A percentile compares a stretch with the other conserved stretches of the same genome.
Evolutionary conservation across 2,888 invertebrate species (phyloP).

Genomic region (Brassicogethes aeneus): DNA sequence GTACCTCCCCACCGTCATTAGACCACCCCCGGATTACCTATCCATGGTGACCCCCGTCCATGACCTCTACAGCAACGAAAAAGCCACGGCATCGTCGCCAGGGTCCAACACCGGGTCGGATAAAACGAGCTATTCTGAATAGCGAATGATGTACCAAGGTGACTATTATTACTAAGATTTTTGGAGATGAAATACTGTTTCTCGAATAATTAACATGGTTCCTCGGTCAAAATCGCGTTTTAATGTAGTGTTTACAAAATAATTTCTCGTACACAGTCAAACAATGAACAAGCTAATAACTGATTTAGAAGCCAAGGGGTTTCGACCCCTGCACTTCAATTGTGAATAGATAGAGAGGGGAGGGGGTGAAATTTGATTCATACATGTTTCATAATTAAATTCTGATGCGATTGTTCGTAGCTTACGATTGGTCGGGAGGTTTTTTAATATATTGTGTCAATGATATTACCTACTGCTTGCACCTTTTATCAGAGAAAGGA

Average conservation of each 20-base stretch:
- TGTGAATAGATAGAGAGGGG: too few species aligned
- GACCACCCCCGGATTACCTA: conserved; percentile 38
- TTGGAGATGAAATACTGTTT: background rate
- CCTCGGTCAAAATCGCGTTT: conserved; percentile 33
- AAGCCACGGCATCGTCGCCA: conserved; percentile 42
- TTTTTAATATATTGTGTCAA: conserved; percentile 1
- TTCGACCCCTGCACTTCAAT: background rate
- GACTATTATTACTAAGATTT: conserved; percentile 1
- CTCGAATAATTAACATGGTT: too few species aligned
- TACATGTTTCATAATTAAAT: conserved; percentile 42
- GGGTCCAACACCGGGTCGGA: conserved; percentile 47
- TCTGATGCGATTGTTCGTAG: conserved; percentile 40
- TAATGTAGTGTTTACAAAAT: conserved; percentile 39
- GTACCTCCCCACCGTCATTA: conserved; percentile 71
- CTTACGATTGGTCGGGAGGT: conserved; percentile 8
- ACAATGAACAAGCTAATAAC: conserved; percentile 41
- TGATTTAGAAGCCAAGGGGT: conserved; percentile 27
- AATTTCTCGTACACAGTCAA: conserved; percentile 42
- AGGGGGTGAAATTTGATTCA: conserved; percentile 37
- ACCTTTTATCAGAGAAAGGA: background rate
- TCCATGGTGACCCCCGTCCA: conserved; percentile 37
- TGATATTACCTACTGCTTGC: too few species aligned
- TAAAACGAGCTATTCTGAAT: conserved; percentile 49
- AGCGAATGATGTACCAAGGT: conserved; percentile 17
- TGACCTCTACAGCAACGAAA: conserved; percentile 38